Percentiles rank a stretch among this genome's conserved stretches.
phyloP scores from a whole-genome alignment of 1,140 invertebrate species.

The Drosophila carrolli region DNA sequence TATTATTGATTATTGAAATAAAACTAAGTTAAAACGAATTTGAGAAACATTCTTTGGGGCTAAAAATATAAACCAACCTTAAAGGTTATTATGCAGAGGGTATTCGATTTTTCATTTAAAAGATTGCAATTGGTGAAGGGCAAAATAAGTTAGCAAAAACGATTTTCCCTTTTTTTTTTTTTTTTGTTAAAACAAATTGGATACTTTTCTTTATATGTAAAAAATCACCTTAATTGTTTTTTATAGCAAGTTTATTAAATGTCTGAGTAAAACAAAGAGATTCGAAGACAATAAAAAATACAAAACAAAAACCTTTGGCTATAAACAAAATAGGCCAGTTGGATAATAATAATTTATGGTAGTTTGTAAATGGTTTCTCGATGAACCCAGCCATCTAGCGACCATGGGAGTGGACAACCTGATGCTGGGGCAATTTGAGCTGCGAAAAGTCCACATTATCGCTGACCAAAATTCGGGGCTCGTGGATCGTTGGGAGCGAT shows the following conservation, averaged over 20 bases:
- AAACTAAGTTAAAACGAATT: conserved; percentile 21
- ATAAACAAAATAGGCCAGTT: conserved; percentile 3
- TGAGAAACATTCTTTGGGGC: background rate
- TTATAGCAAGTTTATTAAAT: conserved; percentile 2
- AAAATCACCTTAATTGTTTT: background rate
- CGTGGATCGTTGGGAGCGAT: conserved; percentile 10
- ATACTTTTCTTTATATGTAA: too few species aligned
- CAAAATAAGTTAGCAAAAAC: too few species aligned
- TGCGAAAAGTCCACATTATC: conserved; percentile 60
- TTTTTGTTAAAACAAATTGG: too few species aligned
- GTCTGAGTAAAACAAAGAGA: background rate
- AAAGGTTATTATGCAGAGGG: too few species aligned
- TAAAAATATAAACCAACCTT: background rate
- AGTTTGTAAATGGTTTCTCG: background rate
- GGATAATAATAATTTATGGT: background rate
- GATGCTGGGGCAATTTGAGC: conserved; percentile 17
- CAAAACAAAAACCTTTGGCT: background rate
- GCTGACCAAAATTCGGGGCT: conserved; percentile 26
- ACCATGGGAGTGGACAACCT: conserved; percentile 35
- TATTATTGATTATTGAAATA: conserved; percentile 24
- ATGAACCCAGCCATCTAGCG: conserved; percentile 9
- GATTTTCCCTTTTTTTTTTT: too few species aligned
- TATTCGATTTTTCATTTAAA: too few species aligned
- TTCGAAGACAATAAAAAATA: background rate
- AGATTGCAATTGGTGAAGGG: too few species aligned